These are phyloP conservation scores for Astyanax mexicanus DNA, from an alignment of 2,797 vertebrate genomes.

Conservation along the genomic window DNA sequence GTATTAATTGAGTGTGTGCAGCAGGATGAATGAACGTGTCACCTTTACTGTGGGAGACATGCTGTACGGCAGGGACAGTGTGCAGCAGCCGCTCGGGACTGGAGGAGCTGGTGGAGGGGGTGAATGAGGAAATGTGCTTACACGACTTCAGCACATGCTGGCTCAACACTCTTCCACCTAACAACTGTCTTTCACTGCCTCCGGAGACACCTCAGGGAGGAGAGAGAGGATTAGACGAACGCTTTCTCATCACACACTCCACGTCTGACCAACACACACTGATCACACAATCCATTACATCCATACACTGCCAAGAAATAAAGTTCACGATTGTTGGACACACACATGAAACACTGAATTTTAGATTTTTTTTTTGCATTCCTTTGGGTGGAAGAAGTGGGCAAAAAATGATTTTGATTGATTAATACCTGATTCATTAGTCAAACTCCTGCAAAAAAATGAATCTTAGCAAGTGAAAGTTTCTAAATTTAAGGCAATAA, in stretches of 20 bases:
- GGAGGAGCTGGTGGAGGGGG: conserved; percentile 40
- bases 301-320: conserved; percentile 22
- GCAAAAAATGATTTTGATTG: conserved; percentile 4
- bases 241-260: conserved; percentile 20
- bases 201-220: conserved; percentile 58
- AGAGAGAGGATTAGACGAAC: conserved; percentile 35
- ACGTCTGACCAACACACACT: background rate
- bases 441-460: too few relatives aligned
- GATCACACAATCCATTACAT: background rate
- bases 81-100: conserved; percentile 13
- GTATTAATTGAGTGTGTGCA: conserved; percentile 6
- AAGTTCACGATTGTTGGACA: conserved; percentile 30
- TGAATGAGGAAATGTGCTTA: conserved; percentile 78
- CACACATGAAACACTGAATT: conserved; percentile 16
- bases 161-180: conserved; percentile 73
- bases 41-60: conserved; percentile 18
- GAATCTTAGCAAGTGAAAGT: too few relatives aligned
- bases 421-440: conserved; percentile 22
- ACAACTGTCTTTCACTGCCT: conserved; percentile 73
- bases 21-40: conserved; percentile 47
- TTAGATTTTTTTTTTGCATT: background rate
- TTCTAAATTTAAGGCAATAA: too few relatives aligned
- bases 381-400: background rate
- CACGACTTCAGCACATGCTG: conserved; percentile 73
- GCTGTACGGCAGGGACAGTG: background rate